phyloP scores from a whole-genome alignment of 1,140 invertebrate species.

The Cataglyphis hispanica region DNA sequence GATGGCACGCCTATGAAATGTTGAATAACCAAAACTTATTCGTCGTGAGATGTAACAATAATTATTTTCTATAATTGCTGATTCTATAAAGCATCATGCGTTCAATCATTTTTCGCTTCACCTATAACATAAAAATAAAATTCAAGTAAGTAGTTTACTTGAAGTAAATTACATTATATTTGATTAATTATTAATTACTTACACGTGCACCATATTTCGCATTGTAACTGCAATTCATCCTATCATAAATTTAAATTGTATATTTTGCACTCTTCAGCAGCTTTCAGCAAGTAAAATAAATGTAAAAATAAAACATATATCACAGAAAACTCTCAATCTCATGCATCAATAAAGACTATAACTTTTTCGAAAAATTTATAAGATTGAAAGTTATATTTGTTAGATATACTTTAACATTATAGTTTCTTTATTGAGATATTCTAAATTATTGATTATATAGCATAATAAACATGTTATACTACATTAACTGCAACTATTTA shows the following conservation, averaged over 20 bases:
- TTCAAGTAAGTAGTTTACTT: neutral
- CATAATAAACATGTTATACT: slow-evolving; percentile 41
- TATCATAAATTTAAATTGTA: slow-evolving; percentile 13
- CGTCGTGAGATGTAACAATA: neutral
- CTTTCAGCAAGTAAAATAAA: neutral
- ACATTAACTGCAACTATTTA: slow-evolving; percentile 68
- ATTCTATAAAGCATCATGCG: slow-evolving; percentile 20
- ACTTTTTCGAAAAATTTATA: neutral
- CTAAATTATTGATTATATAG: slow-evolving; percentile 58
- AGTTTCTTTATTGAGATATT: slow-evolving; percentile 69
- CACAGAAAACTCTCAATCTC: neutral
- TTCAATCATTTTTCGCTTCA: slow-evolving; percentile 1
- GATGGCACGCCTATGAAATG: slow-evolving; percentile 87
- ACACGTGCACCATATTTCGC: neutral
- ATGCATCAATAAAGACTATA: neutral
- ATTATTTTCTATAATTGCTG: slow-evolving; percentile 11
- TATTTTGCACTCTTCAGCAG: slow-evolving; percentile 2
- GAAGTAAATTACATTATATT: slow-evolving; percentile 21
- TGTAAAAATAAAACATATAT: neutral
- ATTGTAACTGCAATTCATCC: neutral
- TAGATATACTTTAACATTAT: slow-evolving; percentile 14
- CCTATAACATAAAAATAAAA: slow-evolving; percentile 7
- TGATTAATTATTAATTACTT: slow-evolving; percentile 41
- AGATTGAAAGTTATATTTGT: neutral
- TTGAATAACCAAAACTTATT: slow-evolving; percentile 63